Base-by-base conservation (phyloP, 1,140 invertebrate species). In the Helicoverpa zea region DNA sequence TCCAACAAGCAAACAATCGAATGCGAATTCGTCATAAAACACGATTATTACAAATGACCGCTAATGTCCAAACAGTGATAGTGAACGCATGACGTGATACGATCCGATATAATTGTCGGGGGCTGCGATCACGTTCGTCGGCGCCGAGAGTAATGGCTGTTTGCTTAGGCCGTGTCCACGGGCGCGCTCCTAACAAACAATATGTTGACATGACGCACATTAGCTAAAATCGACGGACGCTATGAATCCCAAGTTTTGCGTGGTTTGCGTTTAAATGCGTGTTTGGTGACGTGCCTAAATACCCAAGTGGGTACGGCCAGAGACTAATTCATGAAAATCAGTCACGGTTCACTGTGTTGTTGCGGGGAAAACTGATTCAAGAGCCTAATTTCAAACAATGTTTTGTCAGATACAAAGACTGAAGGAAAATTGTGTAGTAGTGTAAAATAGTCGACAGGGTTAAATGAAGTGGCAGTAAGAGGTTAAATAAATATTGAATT, bases 81-180 rank as follows among this genome's bases (percentile, higher is more conserved):
- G 76, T 9, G 51, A 61, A 68, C 49, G 63, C 79, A 35, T 81
- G 72, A 81, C 59, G 73, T 76, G 72, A 68, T 58, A 58, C 61
- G 72, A 66, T 64, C 72, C 70, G 72, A 70, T 81, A 72, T 77
- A 83, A 86, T 83, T 84, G 87, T 86, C 79, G 68, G 52, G 54
- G 72, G 81, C 83, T 23, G 79, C 84, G 85, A 87, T 88, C 87
- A 89, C 87, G 87, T 88, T 78, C 70, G 79, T 35, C 49, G 61
- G 83, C 83, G 86, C 86, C 81, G 77, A 74, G 61, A 85, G 85
- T 90, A 92, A 93, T 89, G 89, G 83, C 66, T 92, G 90, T 93
- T 93, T 92, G 89, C 88, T 91, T 91, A 92, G 91, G 90, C 89
- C 63, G 75, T 76, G 86, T 87, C 84, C 87, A 85, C 83, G 77